These are phyloP conservation scores for Rhinogobio ventralis DNA, from an alignment of 2,797 vertebrate genomes.

Conservation along the genomic window DNA sequence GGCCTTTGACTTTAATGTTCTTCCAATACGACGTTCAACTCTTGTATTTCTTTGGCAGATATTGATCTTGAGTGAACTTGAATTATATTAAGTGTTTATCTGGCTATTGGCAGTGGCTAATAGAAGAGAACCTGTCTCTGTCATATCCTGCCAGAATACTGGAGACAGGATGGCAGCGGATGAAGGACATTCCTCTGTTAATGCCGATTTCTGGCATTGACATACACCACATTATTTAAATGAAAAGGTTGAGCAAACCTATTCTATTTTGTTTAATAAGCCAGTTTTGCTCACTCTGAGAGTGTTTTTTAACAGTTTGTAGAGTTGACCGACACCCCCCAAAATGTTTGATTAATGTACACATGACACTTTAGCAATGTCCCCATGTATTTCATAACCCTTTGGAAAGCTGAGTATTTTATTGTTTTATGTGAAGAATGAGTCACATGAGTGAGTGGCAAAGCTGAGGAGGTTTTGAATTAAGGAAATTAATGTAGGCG, in stretches of 20 bases:
- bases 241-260: constrained; percentile 32
- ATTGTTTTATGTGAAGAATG: constrained; percentile 23
- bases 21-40: neutral
- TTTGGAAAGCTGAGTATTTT: neutral
- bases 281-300: neutral
- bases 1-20: constrained; percentile 24
- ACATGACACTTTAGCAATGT: neutral
- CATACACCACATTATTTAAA: constrained; percentile 47
- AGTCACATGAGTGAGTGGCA: neutral
- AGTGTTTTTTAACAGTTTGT: neutral
- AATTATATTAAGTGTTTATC: constrained; percentile 67
- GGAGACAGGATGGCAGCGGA: constrained; percentile 45
- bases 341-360: neutral
- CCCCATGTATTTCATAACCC: neutral
- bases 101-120: constrained; percentile 58
- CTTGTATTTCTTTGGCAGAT: constrained; percentile 41
- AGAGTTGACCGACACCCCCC: neutral
- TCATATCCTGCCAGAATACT: constrained; percentile 36
- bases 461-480: constrained; percentile 4
- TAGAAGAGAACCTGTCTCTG: constrained; percentile 49
- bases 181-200: constrained; percentile 55
- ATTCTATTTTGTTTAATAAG: constrained; percentile 14
- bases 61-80: constrained; percentile 48
- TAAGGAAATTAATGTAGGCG: neutral
- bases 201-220: constrained; percentile 37